Evolutionary conservation across 2,888 invertebrate species (phyloP), one percentile per base, ranked within the genome.

Genomic region (Acanthopleura granulata): DNA sequence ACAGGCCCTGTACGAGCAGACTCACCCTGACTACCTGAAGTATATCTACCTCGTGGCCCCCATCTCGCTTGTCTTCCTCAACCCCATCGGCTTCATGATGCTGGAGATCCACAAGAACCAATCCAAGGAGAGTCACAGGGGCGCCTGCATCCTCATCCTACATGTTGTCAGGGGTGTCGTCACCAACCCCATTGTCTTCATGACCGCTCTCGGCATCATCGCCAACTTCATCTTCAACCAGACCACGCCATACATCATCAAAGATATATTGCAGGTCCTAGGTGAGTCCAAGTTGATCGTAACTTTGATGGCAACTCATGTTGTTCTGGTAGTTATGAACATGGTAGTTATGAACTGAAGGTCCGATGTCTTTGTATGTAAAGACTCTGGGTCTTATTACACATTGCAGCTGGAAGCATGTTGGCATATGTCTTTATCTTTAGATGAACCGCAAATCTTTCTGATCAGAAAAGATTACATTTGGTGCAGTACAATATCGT

Each of bases 21-120:
- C 94, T 9, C 97, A 98, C 92, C 96, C 97, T 0, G 96, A 97
- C 86, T 98, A 96, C 92, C 94, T 96, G 0, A 93, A 94, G 0
- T 98, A 97, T 90, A 92, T 98, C 71, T 98, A 98, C 89, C 92
- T 98, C 73, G 94, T 98, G 93, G 97, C 97, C 15, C 98, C 98
- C 0, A 96, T 98, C 88, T 97, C 97, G 62, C 91, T 98, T 78
- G 95, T 96, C 0, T 94, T 98, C 83, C 92, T 98, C 40, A 98
- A 98, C 91, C 98, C 98, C 0, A 93, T 98, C 80, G 96, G 96
- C 29, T 96, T 98, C 90, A 92, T 96, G 6, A 90, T 98, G 78
- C 93, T 98, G 93, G 98, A 98, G 92, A 93, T 97, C 70, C 92
- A 93, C 78, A 94, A 93, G 86, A 92, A 93, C 77, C 91, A 72